phyloP scores from a whole-genome alignment of 2,888 invertebrate species.

The Dicyrtoma fusca region DNA sequence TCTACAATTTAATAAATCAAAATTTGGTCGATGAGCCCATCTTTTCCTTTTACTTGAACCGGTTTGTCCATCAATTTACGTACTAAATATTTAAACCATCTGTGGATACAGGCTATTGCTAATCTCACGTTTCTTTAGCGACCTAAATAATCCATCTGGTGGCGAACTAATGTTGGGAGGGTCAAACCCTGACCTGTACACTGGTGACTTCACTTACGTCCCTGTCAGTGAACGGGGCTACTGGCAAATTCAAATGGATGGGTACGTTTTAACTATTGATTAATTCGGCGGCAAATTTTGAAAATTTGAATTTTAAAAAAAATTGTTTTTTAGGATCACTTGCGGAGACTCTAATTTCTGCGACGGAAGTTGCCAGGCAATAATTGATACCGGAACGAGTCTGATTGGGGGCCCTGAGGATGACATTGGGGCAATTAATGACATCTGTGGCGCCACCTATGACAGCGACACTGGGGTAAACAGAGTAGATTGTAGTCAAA shows the following conservation, averaged over 20 bases:
- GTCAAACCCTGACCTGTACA: not conserved
- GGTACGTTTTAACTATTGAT: not conserved
- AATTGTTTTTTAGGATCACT: no score
- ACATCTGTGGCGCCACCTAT: not conserved
- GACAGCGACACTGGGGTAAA: not conserved
- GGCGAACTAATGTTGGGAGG: constrained; percentile 7
- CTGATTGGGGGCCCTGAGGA: not conserved
- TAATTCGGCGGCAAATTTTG: no score
- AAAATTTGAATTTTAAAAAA: no score
- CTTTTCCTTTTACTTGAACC: constrained; percentile 22
- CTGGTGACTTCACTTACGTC: constrained; percentile 7
- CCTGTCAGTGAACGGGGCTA: constrained; percentile 6
- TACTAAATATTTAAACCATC: no score
- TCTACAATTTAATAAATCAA: constrained; percentile 28
- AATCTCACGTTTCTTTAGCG: no score
- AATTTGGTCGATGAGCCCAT: not conserved
- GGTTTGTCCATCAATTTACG: no score
- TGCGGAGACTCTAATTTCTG: no score
- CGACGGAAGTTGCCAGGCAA: no score
- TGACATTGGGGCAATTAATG: not conserved
- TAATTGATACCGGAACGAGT: constrained; percentile 15
- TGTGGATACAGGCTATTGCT: no score
- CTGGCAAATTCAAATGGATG: constrained; percentile 9
- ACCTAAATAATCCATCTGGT: no score
- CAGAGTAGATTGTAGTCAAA: not conserved